Base-by-base conservation (phyloP, 2,888 invertebrate species). In the Xestia c-nigrum region DNA sequence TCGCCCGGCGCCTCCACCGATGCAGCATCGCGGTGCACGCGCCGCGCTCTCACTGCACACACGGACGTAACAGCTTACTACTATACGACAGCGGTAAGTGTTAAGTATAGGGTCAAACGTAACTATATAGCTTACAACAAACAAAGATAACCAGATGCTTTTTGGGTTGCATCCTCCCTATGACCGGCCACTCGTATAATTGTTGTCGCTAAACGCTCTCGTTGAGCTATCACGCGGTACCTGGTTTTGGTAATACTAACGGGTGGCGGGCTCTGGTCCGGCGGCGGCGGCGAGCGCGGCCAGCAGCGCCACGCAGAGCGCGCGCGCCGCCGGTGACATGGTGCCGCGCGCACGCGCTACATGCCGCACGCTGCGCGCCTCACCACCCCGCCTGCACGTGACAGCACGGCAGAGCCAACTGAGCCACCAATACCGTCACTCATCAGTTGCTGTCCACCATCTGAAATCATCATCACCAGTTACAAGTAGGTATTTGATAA, bases 281-380 rank as follows among this genome's bases (percentile, higher is more conserved):
- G 86, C 88, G 75, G 89, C 89, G 81, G 87, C 86, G 79, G 88
- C 85, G 61, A 90, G 81, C 72, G 87, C 83, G 75, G 83, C 86
- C 69, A 88, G 88, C 87, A 91, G 86, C 88, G 89, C 88, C 71
- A 88, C 72, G 52, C 67, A 9, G 64, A 89, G 85, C 77, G 88
- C 87, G 76, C 78, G 83, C 81, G 80, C 85, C 83, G 85, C 85
- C 85, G 74, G 72, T 68, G 76, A 68, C 80, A 72, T 76, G n/a
- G 63, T 50, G 43, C 64, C 47, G 50, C 55, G 9, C 67, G 31
- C 46, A 24, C 43, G 19, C 40, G 2, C 72, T 55, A 71, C 77
- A 78, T 78, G 14, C 24, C 55, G 55, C 70, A 4, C 21, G 21
- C 21, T 24, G 50, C 70, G 76, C 57, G 19, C 50, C 50, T 76